Conservation (phyloP, 1,140 invertebrate genomes). For the Sinonovacula constricta region DNA sequence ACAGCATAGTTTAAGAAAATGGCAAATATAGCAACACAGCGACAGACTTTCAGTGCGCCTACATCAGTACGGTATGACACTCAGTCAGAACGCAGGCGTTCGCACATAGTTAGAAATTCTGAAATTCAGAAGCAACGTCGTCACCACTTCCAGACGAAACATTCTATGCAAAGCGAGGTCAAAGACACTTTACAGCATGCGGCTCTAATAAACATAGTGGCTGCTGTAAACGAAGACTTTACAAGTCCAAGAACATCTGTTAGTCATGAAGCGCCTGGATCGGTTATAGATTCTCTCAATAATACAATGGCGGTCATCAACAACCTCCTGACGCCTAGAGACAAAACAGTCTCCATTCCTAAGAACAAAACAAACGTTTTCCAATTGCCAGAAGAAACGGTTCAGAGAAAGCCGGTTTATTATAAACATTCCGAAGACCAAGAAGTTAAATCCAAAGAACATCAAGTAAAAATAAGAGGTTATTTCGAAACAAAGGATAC, state of each 20-base stretch:
- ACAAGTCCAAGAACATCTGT: neutral
- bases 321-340: conserved; percentile 20
- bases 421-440: conserved; percentile 46
- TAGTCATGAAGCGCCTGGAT: neutral
- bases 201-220: conserved; percentile 46
- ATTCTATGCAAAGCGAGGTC: conserved; percentile 23
- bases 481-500: neutral
- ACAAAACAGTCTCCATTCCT: conserved; percentile 35
- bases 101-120: no score
- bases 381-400: conserved; percentile 24
- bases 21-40: no score
- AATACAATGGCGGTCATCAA: conserved; percentile 4
- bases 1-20: no score
- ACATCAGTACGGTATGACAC: no score
- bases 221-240: conserved; percentile 36
- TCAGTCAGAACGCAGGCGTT: no score
- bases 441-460: conserved; percentile 11
- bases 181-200: conserved; percentile 45
- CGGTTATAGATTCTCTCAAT: neutral
- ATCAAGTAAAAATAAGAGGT: neutral
- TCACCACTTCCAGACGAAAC: no score
- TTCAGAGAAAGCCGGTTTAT: conserved; percentile 45
- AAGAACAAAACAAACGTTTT: conserved; percentile 25
- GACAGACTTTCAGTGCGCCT: no score
- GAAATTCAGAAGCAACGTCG: no score